These are phyloP conservation scores for Cebus imitator DNA, from an alignment of 2,113 vertebrate genomes.

Conservation along the genomic window DNA sequence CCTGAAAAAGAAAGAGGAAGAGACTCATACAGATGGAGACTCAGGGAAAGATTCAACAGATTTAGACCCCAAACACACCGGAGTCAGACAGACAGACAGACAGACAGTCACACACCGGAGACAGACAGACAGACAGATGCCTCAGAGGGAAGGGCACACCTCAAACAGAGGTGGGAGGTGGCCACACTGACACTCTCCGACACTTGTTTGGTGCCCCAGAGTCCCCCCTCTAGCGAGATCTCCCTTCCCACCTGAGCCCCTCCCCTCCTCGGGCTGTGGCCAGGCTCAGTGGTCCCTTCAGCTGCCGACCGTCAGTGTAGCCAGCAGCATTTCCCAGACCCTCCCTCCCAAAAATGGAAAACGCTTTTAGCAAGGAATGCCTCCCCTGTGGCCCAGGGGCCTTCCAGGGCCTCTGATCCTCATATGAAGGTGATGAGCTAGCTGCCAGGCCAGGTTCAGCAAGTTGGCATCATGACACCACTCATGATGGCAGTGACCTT, in stretches of 20 bases:
- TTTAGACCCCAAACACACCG: not conserved
- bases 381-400: not conserved
- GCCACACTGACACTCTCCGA: not conserved
- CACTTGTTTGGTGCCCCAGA: no score
- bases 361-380: not conserved
- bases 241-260: not conserved
- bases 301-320: not conserved
- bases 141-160: not conserved
- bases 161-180: not conserved
- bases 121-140: not conserved
- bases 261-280: not conserved
- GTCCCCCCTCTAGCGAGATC: fast-evolving
- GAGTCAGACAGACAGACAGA: not conserved
- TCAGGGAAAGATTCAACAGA: not conserved
- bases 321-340: not conserved
- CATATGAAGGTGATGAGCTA: not conserved
- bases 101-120: not conserved
- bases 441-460: not conserved
- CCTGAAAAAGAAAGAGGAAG: not conserved
- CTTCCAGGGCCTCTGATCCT: not conserved
- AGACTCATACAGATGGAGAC: not conserved
- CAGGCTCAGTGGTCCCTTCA: not conserved
- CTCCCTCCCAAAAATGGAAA: no score
- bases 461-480: no score
- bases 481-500: not conserved